phyloP scores from a whole-genome alignment of 2,797 vertebrate species.

The Anisognathus igniventris region DNA sequence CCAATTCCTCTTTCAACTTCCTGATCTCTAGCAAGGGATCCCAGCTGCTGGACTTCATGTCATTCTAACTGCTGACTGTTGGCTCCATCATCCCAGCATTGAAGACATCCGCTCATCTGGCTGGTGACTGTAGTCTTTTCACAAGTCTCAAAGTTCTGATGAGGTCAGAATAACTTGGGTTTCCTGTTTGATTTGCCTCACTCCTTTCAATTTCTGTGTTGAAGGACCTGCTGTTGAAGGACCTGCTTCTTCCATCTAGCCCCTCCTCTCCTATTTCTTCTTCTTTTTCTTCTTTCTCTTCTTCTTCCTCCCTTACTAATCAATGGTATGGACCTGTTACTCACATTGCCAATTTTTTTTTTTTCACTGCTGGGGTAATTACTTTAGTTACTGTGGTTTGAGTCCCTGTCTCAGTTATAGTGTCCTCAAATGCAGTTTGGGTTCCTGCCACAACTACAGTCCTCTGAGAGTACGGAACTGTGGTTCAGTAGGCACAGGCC shows the following conservation, averaged over 20 bases:
- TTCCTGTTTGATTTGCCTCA: not conserved
- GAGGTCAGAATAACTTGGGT: not conserved
- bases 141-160: not conserved
- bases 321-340: not conserved
- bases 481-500: not conserved
- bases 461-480: not conserved
- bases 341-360: not conserved
- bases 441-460: not conserved
- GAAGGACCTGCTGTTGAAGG: not conserved
- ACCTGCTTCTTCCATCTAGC: not conserved
- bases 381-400: not conserved
- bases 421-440: not conserved
- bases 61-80: not conserved
- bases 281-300: no score
- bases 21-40: not conserved
- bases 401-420: not conserved
- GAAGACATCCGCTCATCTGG: not conserved
- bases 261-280: not conserved
- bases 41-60: not conserved
- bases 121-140: not conserved
- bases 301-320: not conserved
- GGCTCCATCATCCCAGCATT: not conserved
- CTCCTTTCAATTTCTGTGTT: not conserved
- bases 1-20: not conserved
- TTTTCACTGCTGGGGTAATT: not conserved